These are phyloP conservation scores for Schizotus pectinicornis DNA, from an alignment of 2,888 invertebrate genomes.

Conservation along the genomic window DNA sequence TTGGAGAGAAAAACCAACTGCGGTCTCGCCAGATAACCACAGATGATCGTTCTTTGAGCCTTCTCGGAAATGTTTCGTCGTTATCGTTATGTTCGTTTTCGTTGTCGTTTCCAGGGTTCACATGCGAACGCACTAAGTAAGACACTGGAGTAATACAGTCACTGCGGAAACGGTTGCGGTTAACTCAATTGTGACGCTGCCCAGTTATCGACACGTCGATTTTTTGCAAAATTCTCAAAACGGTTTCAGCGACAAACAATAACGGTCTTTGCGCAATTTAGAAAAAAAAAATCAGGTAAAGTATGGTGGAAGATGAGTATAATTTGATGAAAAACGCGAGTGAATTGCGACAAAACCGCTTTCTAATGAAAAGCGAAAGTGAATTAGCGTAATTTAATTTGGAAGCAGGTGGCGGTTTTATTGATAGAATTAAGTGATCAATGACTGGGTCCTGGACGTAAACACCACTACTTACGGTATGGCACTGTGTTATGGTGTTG, in stretches of 20 bases:
- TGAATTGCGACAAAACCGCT: no score
- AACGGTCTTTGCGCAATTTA: no score
- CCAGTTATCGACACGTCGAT: no score
- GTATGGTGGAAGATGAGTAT: no score
- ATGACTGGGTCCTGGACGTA: not conserved
- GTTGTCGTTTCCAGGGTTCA: slow-evolving; percentile 32
- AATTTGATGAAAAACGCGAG: no score
- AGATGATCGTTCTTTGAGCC: slow-evolving; percentile 17
- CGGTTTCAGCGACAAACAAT: no score
- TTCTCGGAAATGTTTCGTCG: slow-evolving; percentile 30
- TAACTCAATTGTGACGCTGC: not conserved
- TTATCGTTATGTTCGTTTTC: slow-evolving; percentile 37
- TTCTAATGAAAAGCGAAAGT: no score
- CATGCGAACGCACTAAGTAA: slow-evolving; percentile 3
- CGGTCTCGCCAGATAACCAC: slow-evolving; percentile 38
- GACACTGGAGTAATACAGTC: not conserved
- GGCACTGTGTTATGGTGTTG: slow-evolving; percentile 16
- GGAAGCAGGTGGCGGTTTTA: not conserved
- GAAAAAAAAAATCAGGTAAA: no score
- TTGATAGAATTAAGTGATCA: not conserved
- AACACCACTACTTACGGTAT: slow-evolving; percentile 8
- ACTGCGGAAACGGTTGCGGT: not conserved
- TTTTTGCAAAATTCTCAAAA: not conserved
- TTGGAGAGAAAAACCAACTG: slow-evolving; percentile 7
- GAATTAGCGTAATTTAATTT: not conserved